Base-by-base conservation (phyloP, 2,888 invertebrate species). In the Seira musarum region DNA sequence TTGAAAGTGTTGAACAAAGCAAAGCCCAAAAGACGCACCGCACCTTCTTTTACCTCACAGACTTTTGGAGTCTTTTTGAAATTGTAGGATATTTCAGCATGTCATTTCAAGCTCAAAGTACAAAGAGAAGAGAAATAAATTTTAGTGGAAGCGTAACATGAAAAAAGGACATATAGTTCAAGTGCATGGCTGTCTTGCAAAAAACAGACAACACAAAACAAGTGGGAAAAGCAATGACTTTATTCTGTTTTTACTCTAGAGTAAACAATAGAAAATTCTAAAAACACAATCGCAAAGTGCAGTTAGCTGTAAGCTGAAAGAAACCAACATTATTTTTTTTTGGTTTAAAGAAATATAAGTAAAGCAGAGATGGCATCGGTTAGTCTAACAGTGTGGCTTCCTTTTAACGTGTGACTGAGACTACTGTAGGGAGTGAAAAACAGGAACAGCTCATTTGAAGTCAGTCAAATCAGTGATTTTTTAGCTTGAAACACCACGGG, bases 371-470 rank as follows among this genome's bases (percentile, higher is more conserved):
- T 60, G 60, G n/a, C 22, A 21, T 60, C 60, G n/a, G 10, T 21
- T 2, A 53, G 15, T 15, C 17, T 53, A 53, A 13, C n/a, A n/a
- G 15, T 53, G 53, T 53, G 53, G 53, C 53, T 53, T 53, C 53
- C 53, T 53, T 53, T 53, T 17, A 53, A 3, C 3, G 17, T 53
- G n/a, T n/a, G n/a, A n/a, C 57, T n/a, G n/a, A n/a, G 30, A 30
- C 8, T 30, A 30, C 2, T 30, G 30, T 22, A 35, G 46, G 46
- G 17, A 67, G 21, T 40, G 67, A 67, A 67, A 67, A 49, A 19
- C 40, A 65, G 67, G n/a, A 53, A 53, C 68, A 68, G 25, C 68
- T 68, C 68, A 68, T 49, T 21, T 53, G 25, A 53, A 17, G 24
- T 68, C 46, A 21, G 21, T 53, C 24, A 53, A 15, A 53, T 53